Evolutionary conservation across 2,888 invertebrate genomes (phyloP).

Genomic region (Griposia aprilina): DNA sequence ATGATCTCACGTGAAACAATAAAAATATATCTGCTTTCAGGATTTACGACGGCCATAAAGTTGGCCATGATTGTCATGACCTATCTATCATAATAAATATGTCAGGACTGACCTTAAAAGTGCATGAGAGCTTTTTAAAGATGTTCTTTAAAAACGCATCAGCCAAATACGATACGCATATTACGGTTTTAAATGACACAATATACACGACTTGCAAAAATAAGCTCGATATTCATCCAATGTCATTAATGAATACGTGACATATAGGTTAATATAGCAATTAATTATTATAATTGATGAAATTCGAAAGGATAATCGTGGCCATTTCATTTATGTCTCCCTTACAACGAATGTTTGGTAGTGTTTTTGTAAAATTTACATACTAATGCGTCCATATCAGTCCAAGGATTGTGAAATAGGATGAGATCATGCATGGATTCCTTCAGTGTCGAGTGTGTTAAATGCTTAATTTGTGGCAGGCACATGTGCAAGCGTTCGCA

Average conservation of each 20-base stretch:
- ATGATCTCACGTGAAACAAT: slow-evolving; percentile 31
- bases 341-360: too few species aligned
- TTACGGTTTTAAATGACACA: slow-evolving; percentile 5
- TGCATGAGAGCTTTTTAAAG: slow-evolving; percentile 22
- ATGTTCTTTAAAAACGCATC: slow-evolving; percentile 18
- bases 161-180: not conserved
- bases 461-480: slow-evolving; percentile 78
- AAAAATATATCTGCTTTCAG: slow-evolving; percentile 43
- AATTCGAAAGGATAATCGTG: slow-evolving; percentile 37
- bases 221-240: not conserved
- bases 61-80: slow-evolving; percentile 23
- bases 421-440: slow-evolving; percentile 72
- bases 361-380: slow-evolving; percentile 17
- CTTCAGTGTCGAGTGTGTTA: slow-evolving; percentile 78
- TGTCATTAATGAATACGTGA: not conserved
- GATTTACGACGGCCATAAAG: slow-evolving; percentile 42
- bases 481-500: slow-evolving; percentile 71
- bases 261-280: slow-evolving; percentile 11
- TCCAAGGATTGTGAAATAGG: slow-evolving; percentile 62
- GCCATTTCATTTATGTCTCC: slow-evolving; percentile 17
- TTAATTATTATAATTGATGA: slow-evolving; percentile 34
- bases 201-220: not conserved
- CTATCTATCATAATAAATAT: slow-evolving; percentile 45
- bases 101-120: slow-evolving; percentile 27
- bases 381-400: slow-evolving; percentile 44